A percentile compares a stretch with the other conserved stretches of the same genome.
These are phyloP conservation scores for Drosophila chauvacae DNA, from an alignment of 1,140 invertebrate genomes.

Conservation along the genomic window DNA sequence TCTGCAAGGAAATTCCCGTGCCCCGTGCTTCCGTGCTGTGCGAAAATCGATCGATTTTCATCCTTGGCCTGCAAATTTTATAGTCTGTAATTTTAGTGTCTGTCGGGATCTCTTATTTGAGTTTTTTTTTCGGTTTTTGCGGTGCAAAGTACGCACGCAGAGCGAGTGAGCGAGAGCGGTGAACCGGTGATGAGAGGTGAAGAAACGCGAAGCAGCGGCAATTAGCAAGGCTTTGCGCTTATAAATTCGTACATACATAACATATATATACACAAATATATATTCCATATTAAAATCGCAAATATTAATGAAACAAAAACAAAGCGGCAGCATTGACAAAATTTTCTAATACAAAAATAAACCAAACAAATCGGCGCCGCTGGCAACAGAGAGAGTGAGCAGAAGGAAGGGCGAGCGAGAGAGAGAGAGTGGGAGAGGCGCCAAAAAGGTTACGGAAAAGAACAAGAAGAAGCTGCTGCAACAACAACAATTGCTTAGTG, in stretches of 20 bases:
- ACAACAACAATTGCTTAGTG: slow-evolving; percentile 3
- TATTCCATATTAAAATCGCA: slow-evolving; percentile 60
- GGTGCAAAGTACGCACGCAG: slow-evolving; percentile 29
- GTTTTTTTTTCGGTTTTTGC: slow-evolving; percentile 27
- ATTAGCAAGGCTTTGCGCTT: slow-evolving; percentile 36
- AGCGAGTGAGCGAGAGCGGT: slow-evolving; percentile 20
- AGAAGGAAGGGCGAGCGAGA: slow-evolving; percentile 2
- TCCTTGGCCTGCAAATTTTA: slow-evolving; percentile 13
- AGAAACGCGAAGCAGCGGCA: slow-evolving; percentile 6
- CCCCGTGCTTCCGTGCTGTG: slow-evolving; percentile 14
- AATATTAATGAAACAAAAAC: slow-evolving; percentile 65
- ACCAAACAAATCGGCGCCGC: slow-evolving; percentile 74
- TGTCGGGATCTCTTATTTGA: slow-evolving; percentile 1
- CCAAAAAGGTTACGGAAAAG: slow-evolving; percentile 32
- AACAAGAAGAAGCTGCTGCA: slow-evolving; percentile 15
- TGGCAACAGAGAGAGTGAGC: slow-evolving; percentile 67
- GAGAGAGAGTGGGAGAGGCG: slow-evolving; percentile 23
- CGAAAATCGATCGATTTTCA: slow-evolving; percentile 50
- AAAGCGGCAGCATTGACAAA: slow-evolving; percentile 56
- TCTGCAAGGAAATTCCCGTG: slow-evolving; percentile 20
- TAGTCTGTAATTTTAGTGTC: slow-evolving; percentile 12
- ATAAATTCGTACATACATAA: slow-evolving; percentile 4
- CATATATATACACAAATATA: slow-evolving; percentile 17
- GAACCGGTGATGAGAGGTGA: slow-evolving; percentile 19
- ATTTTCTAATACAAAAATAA: slow-evolving; percentile 64